Evolutionary conservation across 2,888 invertebrate genomes (phyloP), one percentile per base, ranked within the genome.

Genomic region (Morpho helenor): DNA sequence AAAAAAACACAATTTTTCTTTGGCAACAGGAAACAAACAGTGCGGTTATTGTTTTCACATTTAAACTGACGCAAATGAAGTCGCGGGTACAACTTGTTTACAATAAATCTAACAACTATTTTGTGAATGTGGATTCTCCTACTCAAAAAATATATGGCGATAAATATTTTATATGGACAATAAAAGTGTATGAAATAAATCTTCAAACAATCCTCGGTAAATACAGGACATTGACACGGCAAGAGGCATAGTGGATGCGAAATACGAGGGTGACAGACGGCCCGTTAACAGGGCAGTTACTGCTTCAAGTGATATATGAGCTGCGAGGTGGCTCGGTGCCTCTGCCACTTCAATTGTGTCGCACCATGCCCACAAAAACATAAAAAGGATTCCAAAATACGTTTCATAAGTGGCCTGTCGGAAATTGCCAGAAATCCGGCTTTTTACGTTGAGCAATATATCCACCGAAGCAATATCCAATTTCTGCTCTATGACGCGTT

Each of bases 361-460:
- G 76, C 82, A 72, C 74, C 74, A 73, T 75, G 68, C 77, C 79
- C 71, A 79, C 84, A 87, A 89, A 87, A 87, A 87, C 84, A 87
- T 87, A 87, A 89, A 89, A 89, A 87, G 82, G 82, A 86, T 81
- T 78, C 80, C 81, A 81, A 88, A 88, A 88, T 88, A 82, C 86
- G 85, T 87, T 85, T 87, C 87, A 85, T 83, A 85, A 89, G 87
- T 88, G 87, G 87, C 75, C 85, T 85, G 83, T 80, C 82, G 84
- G 87, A 85, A 88, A 88, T 85, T 83, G 87, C 82, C 82, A 83
- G 84, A 84, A 86, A 83, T 86, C 84, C 85, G 82, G 83, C 84
- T 69, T 87, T 88, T 89, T 88, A 87, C 86, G 82, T 82, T 82
- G 78, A 76, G 79, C 79, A 85, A 87, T 88, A 89, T 86, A 86